Conservation (phyloP, 2,888 invertebrate genomes). For the Drosophila buzzatii region DNA sequence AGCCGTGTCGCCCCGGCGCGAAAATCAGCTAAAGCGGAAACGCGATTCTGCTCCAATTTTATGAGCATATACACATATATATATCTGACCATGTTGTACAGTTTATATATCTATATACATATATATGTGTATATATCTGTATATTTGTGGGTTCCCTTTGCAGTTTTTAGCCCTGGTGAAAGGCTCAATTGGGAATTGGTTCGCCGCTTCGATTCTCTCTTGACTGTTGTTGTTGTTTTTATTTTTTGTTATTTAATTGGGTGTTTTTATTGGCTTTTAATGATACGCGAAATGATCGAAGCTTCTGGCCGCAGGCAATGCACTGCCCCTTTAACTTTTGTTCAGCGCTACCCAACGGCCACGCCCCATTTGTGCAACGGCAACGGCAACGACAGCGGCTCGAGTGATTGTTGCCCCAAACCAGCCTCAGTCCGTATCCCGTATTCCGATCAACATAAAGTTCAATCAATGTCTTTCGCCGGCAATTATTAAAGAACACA, state of each 20-base stretch:
- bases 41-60: constrained; percentile 53
- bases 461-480: constrained; percentile 70
- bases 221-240: constrained; percentile 2
- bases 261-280: constrained; percentile 81
- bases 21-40: constrained; percentile 52
- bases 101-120: not conserved
- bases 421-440: constrained; percentile 20
- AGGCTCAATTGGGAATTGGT: constrained; percentile 80
- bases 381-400: constrained; percentile 15
- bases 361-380: constrained; percentile 55
- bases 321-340: constrained; percentile 42
- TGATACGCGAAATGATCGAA: constrained; percentile 81
- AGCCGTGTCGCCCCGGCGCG: constrained; percentile 57
- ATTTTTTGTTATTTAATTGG: constrained; percentile 72
- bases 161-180: constrained; percentile 58
- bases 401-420: no score
- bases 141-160: constrained; percentile 1
- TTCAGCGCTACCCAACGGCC: constrained; percentile 44
- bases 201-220: constrained; percentile 47
- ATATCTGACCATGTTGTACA: constrained; percentile 25
- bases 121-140: not conserved
- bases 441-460: constrained; percentile 66
- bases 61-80: constrained; percentile 22
- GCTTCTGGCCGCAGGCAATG: constrained; percentile 63
- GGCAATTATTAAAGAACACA: constrained; percentile 60